Evolutionary conservation across 2,888 invertebrate genomes (phyloP).

Genomic region (Amblyjoppa proteus): DNA sequence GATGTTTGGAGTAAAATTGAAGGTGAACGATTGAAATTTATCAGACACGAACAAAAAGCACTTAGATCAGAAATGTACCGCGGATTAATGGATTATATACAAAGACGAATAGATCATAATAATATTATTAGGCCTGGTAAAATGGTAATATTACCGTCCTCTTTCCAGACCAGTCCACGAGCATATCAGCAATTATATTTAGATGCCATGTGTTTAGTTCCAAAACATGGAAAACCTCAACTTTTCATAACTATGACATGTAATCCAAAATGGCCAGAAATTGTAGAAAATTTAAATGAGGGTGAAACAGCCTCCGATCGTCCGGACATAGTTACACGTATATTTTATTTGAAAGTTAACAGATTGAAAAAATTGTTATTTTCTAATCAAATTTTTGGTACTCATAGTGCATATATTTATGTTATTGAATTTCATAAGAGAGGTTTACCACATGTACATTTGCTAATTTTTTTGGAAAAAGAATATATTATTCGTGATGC

Average conservation of each 20-base stretch:
- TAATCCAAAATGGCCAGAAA: slow-evolving; percentile 79
- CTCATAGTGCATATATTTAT: neutral
- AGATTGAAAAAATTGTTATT: slow-evolving; percentile 76
- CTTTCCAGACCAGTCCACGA: slow-evolving; percentile 78
- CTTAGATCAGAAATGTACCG: slow-evolving; percentile 21
- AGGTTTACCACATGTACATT: neutral
- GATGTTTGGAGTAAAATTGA: slow-evolving; percentile 52
- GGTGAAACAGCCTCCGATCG: slow-evolving; percentile 76
- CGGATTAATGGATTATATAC: slow-evolving; percentile 71
- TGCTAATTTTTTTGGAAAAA: slow-evolving; percentile 64
- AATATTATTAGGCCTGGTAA: slow-evolving; percentile 69
- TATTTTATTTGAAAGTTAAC: neutral
- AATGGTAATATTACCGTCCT: slow-evolving; percentile 78
- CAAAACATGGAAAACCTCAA: slow-evolving; percentile 82
- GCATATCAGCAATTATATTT: slow-evolving; percentile 80
- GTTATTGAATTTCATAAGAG: slow-evolving; percentile 79
- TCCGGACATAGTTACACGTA: slow-evolving; percentile 76
- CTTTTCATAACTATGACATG: slow-evolving; percentile 68
- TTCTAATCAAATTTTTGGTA: slow-evolving; percentile 63
- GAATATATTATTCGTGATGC: slow-evolving; percentile 73
- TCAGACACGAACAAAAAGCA: slow-evolving; percentile 45
- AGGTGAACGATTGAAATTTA: slow-evolving; percentile 53
- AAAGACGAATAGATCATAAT: slow-evolving; percentile 64
- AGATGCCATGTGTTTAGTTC: slow-evolving; percentile 83
- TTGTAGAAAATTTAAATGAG: slow-evolving; percentile 75